Evolutionary conservation across 2,888 invertebrate genomes (phyloP).

Genomic region (Drosophila maculinotata): DNA sequence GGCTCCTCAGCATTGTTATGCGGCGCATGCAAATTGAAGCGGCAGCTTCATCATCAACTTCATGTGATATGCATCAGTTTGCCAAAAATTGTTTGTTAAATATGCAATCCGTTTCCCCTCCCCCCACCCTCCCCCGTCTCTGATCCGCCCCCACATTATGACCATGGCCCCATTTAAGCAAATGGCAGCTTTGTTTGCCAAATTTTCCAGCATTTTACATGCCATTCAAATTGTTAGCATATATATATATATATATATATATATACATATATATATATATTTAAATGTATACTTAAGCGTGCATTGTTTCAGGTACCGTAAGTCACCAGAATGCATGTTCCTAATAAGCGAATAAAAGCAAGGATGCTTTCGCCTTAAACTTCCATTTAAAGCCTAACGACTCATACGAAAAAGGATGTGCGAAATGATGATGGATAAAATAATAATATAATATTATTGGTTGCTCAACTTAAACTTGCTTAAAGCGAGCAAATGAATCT

Average conservation of each 20-base stretch:
- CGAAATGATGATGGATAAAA: too few relatives aligned
- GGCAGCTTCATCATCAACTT: conserved; percentile 58
- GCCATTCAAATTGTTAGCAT: conserved; percentile 19
- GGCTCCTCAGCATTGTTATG: conserved; percentile 59
- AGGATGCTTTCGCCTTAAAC: too few relatives aligned
- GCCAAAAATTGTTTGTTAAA: conserved; percentile 66
- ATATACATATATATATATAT: background rate
- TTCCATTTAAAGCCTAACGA: too few relatives aligned
- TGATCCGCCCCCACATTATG: conserved; percentile 10
- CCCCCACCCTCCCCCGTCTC: too few relatives aligned
- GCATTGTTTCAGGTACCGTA: conserved; percentile 3
- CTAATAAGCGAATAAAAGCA: too few relatives aligned
- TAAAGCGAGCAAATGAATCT: too few relatives aligned
- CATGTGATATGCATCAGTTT: conserved; percentile 76
- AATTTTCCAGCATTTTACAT: conserved; percentile 35
- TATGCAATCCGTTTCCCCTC: conserved; percentile 47
- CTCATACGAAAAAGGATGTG: too few relatives aligned
- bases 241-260: background rate
- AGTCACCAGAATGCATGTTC: background rate
- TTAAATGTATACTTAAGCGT: conserved; percentile 19
- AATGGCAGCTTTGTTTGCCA: conserved; percentile 37
- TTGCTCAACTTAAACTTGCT: too few relatives aligned
- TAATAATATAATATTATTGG: too few relatives aligned
- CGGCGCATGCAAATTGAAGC: conserved; percentile 71
- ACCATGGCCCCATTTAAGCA: conserved; percentile 34